Evolutionary conservation across 53 echinoderm and acorn worm genomes (phyloP).

Genomic region (Stichopus horrens): DNA sequence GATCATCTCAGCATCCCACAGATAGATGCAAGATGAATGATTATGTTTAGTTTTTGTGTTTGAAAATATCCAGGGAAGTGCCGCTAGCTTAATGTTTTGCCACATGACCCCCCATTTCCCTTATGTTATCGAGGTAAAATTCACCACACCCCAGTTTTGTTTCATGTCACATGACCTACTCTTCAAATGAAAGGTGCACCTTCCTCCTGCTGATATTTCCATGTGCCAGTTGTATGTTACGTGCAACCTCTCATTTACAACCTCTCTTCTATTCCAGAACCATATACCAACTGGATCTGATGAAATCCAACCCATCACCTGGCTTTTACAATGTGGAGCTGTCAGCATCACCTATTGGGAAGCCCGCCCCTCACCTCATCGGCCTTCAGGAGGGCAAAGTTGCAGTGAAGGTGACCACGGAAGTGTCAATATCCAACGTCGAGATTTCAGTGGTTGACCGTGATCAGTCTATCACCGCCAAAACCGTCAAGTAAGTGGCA

Average conservation of each 20-base stretch:
- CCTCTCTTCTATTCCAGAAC: constrained; percentile 52
- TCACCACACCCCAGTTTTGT: too few species aligned
- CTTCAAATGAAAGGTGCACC: neutral
- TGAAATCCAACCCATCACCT: constrained; percentile 84
- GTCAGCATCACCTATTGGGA: constrained; percentile 58
- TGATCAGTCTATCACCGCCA: constrained; percentile 91
- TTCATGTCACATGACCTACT: too few species aligned
- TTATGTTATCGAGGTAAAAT: too few species aligned
- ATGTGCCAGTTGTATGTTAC: too few species aligned
- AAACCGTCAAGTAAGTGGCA: constrained; percentile 73
- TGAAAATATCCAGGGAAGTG: too few species aligned
- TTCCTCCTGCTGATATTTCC: neutral
- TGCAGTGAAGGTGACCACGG: constrained; percentile 84
- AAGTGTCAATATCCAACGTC: constrained; percentile 73
- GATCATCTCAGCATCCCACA: too few species aligned
- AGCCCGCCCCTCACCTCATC: constrained; percentile 66
- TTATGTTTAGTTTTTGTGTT: too few species aligned
- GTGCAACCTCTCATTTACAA: neutral
- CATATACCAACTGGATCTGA: constrained; percentile 74
- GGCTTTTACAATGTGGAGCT: constrained; percentile 76
- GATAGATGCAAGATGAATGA: too few species aligned
- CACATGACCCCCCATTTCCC: too few species aligned
- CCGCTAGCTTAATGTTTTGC: too few species aligned
- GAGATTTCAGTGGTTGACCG: constrained; percentile 85
- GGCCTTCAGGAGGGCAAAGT: constrained; percentile 75